A percentile compares a stretch with the other conserved stretches of the same genome.
Conservation (phyloP, 2,797 vertebrate species). For the Morelia viridis region DNA sequence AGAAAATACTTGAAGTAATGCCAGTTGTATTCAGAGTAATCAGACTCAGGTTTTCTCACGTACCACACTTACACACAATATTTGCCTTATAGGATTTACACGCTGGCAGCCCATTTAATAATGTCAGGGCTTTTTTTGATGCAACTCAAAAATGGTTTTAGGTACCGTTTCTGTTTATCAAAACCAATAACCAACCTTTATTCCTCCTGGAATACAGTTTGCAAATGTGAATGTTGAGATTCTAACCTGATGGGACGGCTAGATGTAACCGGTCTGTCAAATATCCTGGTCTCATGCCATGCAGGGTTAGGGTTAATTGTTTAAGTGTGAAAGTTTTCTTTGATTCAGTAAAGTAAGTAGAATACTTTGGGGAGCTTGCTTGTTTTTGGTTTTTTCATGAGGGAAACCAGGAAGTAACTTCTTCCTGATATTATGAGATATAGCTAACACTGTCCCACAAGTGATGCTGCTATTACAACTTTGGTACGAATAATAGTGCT, state of each 20-base stretch:
- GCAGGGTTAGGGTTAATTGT: background rate
- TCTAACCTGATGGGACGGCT: background rate
- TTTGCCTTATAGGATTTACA: slow-evolving; percentile 32
- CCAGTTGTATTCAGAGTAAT: slow-evolving; percentile 11
- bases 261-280: background rate
- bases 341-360: slow-evolving; percentile 26
- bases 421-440: slow-evolving; percentile 12
- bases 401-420: slow-evolving; percentile 8
- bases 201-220: background rate
- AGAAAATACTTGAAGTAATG: slow-evolving; percentile 35
- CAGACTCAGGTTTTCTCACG: slow-evolving; percentile 4
- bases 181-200: background rate
- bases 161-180: background rate
- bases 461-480: slow-evolving; percentile 35
- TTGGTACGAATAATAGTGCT: slow-evolving; percentile 51
- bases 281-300: background rate
- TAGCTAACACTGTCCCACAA: slow-evolving; percentile 35
- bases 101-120: background rate
- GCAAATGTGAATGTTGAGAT: slow-evolving; percentile 1
- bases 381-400: slow-evolving; percentile 22
- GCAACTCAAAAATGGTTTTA: background rate
- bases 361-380: slow-evolving; percentile 29
- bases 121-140: background rate
- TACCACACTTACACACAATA: slow-evolving; percentile 30
- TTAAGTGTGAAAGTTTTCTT: slow-evolving; percentile 11